Conservation (phyloP, 1,140 invertebrate species). For the Lordiphosa collinella region DNA sequence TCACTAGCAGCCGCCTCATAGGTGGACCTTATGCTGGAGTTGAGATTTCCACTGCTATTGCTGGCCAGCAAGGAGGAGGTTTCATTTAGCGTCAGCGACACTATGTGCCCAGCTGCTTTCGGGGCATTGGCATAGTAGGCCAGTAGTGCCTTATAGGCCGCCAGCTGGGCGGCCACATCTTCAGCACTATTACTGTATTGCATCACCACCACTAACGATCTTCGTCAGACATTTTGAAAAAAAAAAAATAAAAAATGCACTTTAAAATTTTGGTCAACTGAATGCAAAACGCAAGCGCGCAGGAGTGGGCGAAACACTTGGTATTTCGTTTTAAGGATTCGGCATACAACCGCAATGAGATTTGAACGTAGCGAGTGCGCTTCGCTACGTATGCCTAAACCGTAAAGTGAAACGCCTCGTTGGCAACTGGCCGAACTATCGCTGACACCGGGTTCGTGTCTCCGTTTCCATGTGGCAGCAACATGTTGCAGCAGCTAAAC, state of each 20-base stretch:
- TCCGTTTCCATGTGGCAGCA: constrained; percentile 2
- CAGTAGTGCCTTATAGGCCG: constrained; percentile 44
- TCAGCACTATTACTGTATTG: constrained; percentile 17
- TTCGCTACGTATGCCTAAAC: constrained; percentile 38
- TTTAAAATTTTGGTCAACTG: constrained; percentile 4
- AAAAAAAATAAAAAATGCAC: constrained; percentile 5
- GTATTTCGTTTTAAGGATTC: not conserved
- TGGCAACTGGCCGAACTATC: constrained; percentile 40
- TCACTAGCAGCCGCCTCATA: not conserved
- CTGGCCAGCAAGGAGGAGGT: not conserved
- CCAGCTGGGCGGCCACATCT: constrained; percentile 16
- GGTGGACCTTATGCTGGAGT: not conserved
- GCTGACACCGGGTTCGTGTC: constrained; percentile 5
- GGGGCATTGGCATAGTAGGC: constrained; percentile 54
- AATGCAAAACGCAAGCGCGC: constrained; percentile 26
- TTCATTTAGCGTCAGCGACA: constrained; percentile 49
- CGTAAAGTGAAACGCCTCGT: constrained; percentile 54
- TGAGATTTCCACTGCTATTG: not conserved
- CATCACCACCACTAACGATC: not conserved
- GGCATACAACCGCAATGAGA: constrained; percentile 11
- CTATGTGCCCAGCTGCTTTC: constrained; percentile 49
- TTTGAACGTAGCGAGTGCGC: constrained; percentile 16
- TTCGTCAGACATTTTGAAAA: not conserved
- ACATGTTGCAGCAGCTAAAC: constrained; percentile 36
- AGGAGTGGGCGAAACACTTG: constrained; percentile 1